Base-by-base conservation (phyloP, 2,113 vertebrate species). In the Serinus canaria region DNA sequence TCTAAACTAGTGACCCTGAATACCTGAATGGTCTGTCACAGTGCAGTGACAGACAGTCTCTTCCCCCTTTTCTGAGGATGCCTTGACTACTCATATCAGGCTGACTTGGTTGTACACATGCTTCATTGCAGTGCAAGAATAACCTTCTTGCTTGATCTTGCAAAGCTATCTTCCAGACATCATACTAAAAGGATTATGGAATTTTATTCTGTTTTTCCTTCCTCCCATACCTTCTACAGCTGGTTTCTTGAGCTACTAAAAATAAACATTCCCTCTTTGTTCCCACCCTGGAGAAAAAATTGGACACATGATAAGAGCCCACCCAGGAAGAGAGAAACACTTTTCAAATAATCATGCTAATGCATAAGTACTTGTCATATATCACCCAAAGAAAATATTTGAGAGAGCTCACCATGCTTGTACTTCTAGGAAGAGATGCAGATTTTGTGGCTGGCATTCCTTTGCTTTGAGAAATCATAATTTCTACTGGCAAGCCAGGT, bases 381-480 rank as follows among this genome's bases (percentile, higher is more conserved):
- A 68, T 37, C 33, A 79, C 89, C 31, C 53, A 63, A 83, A 90
- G 8, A 88, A 96, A 13, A n/a, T 13, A 87, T 87, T 94, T 90
- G 77, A 94, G 21, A 95, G 37, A 96, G 98, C 98, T 99, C 93
- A 99, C 98, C 97, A 95, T 97, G 84, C 97, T 98, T 68, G 96
- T 84, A 58, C 97, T 96, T 91, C 98, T 97, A 83, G 98, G 98
- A 59, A 98, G 92, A 86, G 98, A 98, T 0, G 98, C 97, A 59
- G 98, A 98, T 94, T 98, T 98, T 56, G 95, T 87, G 44, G 67
- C 47, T 80, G 97, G 94, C 87, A 98, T 84, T 96, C 97, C 97
- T 97, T 96, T 97, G 72, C 70, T 97, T 96, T 76, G 97, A 96
- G 97, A 97, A 98, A 93, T 97, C 97, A 63, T 97, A 79, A 68